phyloP scores from a whole-genome alignment of 1,140 invertebrate species.

The Tribolium madens region DNA sequence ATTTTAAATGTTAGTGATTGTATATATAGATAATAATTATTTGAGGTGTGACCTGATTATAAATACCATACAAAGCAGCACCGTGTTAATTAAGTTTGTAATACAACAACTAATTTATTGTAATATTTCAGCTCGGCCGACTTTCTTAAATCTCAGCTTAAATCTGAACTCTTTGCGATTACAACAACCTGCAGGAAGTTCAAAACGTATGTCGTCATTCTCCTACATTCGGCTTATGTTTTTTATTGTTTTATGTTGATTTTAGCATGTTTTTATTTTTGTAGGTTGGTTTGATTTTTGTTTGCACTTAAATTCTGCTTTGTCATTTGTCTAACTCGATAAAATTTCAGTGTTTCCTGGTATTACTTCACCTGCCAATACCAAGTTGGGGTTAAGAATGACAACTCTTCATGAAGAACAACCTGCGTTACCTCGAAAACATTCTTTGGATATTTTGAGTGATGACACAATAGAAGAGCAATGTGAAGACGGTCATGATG shows the following conservation, averaged over 20 bases:
- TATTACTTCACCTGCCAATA: constrained; percentile 81
- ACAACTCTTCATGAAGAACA: constrained; percentile 92
- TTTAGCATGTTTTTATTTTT: constrained; percentile 49
- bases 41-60: constrained; percentile 9
- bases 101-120: constrained; percentile 23
- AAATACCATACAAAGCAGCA: constrained; percentile 28
- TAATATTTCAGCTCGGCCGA: constrained; percentile 91
- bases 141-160: constrained; percentile 95
- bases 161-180: constrained; percentile 91
- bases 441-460: constrained; percentile 62
- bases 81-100: background rate
- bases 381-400: constrained; percentile 88
- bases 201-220: constrained; percentile 76
- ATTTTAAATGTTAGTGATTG: constrained; percentile 50
- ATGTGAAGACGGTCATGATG: constrained; percentile 67
- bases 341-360: constrained; percentile 54
- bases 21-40: constrained; percentile 12
- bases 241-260: constrained; percentile 15
- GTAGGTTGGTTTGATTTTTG: constrained; percentile 7
- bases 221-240: constrained; percentile 47
- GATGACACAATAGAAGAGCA: constrained; percentile 64
- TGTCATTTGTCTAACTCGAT: constrained; percentile 17
- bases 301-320: constrained; percentile 31
- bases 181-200: constrained; percentile 78
- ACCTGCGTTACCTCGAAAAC: constrained; percentile 60